Evolutionary conservation across 2,888 invertebrate genomes (phyloP), one percentile per base, ranked within the genome.

Genomic region (Vanessa cardui): DNA sequence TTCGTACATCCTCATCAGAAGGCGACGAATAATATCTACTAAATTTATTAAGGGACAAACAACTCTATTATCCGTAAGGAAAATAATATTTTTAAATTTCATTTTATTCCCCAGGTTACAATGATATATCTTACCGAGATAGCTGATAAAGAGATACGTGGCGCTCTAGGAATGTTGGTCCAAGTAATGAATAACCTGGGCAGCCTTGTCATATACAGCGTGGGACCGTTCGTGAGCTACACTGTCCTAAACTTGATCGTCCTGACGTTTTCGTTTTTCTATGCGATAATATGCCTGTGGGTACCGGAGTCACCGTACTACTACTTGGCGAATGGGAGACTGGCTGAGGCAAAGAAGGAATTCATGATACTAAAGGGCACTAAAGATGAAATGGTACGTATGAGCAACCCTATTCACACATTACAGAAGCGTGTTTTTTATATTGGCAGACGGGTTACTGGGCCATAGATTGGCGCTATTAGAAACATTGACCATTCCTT

Each of bases 251-350:
- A 94, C 84, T 86, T 87, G 31, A 84, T 92, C 21, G 85, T 94
- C 33, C 74, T 93, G 2, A 73, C 89, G 0, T 83, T 94, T 33
- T 94, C 94, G 0, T 74, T 93, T 5, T 70, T 88, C 21, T 94
- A 93, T 68, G 88, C 93, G 56, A 47, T 90, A 0, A 79, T 87
- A 0, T 94, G 94, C 75, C 70, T 87, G 8, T 94, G 94, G 93
- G 91, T 94, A 82, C 95, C 95, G 0, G 95, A 95, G 76, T 94
- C 95, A 0, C 95, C 95, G 1, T 94, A 94, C 73, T 94, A 91
- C 74, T 86, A 95, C 58, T 80, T 95, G 47, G 94, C 94, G 80
- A 90, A 91, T 68, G 93, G 90, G 1, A 84, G 90, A 39, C 76
- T 89, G 4, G 88, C 86, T 2, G 89, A 89, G 0, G 94, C 94